Conservation (phyloP, 2,113 vertebrate species). For the Apaloderma vittatum region DNA sequence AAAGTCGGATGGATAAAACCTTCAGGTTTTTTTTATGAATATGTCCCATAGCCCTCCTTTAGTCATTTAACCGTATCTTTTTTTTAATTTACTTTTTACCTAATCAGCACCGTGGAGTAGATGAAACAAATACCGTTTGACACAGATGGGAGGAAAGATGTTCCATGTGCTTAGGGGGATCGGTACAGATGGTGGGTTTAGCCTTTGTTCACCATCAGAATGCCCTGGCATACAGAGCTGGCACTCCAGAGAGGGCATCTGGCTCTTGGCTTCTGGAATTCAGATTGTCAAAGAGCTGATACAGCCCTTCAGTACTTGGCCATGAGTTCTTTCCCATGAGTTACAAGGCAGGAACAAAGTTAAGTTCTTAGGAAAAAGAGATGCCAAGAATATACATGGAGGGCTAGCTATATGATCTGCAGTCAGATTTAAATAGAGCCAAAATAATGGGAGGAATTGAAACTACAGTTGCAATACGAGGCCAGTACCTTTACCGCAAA, state of each 20-base stretch:
- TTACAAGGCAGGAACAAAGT: not conserved
- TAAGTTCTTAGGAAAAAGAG: not conserved
- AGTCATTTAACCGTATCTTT: not conserved
- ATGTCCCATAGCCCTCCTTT: not conserved
- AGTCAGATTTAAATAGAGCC: not conserved
- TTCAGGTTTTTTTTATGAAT: not conserved
- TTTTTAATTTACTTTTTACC: not conserved
- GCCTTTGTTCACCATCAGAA: not conserved
- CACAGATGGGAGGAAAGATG: slow-evolving; percentile 8
- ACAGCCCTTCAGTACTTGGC: not conserved
- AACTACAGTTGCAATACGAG: not conserved
- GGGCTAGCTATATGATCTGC: not conserved
- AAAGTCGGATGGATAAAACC: not conserved
- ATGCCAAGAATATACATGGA: not conserved
- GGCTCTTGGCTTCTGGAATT: not conserved
- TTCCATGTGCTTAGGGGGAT: not conserved
- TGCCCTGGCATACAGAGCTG: not conserved
- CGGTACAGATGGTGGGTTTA: slow-evolving; percentile 17
- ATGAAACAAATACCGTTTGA: not conserved
- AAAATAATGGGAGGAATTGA: not conserved
- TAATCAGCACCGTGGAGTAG: not conserved
- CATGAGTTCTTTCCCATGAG: not conserved
- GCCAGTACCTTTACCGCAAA: not conserved
- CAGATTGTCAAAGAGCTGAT: not conserved
- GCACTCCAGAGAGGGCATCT: not conserved